phyloP scores from a whole-genome alignment of 2,797 vertebrate genomes.

The Ambastaia sidthimunki region DNA sequence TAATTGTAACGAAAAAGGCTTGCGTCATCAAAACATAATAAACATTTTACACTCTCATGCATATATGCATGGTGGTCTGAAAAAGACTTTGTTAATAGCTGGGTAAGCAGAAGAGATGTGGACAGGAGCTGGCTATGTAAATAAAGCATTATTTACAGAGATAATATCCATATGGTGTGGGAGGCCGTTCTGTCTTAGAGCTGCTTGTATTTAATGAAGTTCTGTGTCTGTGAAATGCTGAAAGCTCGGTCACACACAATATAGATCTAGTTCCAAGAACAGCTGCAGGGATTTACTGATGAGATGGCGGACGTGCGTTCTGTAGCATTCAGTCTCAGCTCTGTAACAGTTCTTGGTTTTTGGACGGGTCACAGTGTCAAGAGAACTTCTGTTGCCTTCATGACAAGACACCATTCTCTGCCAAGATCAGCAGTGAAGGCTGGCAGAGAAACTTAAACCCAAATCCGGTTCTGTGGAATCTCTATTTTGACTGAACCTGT shows the following conservation, averaged over 20 bases:
- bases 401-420: conserved; percentile 22
- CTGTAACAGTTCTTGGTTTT: conserved; percentile 12
- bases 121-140: background rate
- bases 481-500: background rate
- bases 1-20: background rate
- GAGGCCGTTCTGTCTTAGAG: background rate
- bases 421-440: conserved; percentile 25
- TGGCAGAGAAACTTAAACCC: background rate
- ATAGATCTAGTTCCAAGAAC: conserved; percentile 38
- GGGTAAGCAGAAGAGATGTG: background rate
- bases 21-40: background rate
- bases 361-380: conserved; percentile 27
- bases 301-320: conserved; percentile 41
- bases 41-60: background rate
- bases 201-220: conserved; percentile 11
- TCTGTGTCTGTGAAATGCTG: background rate
- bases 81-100: background rate
- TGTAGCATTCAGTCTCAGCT: conserved; percentile 28
- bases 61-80: background rate
- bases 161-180: conserved; percentile 10
- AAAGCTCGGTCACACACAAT: conserved; percentile 4
- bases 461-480: background rate
- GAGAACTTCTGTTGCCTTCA: conserved; percentile 13
- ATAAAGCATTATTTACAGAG: background rate
- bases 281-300: conserved; percentile 4